Evolutionary conservation across 2,113 vertebrate genomes (phyloP), one percentile per base, ranked within the genome.

Genomic region (Notechis scutatus): DNA sequence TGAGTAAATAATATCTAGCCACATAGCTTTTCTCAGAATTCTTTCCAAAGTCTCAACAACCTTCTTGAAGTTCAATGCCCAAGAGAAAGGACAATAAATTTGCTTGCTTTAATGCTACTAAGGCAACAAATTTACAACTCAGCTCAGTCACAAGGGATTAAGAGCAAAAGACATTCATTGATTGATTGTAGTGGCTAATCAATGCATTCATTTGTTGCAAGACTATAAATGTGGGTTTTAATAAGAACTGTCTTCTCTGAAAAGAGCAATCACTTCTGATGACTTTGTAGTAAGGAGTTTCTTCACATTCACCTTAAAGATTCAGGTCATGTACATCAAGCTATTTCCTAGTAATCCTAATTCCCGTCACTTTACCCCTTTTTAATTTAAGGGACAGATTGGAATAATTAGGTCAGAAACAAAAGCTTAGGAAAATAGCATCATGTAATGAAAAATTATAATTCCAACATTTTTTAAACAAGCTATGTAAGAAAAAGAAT

Each of bases 121-220:
- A 92, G 9, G 92, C 52, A 89, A 89, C 92, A 81, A 81, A 92
- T 92, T 92, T 92, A 92, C 92, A 89, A 88, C 92, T 89, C 59
- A 55, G 61, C 88, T 81, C 64, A 89, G 61, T 64, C 54, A 45
- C 52, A 56, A 56, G 87, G 87, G 64, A 92, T 92, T 92, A 92
- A 89, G 39, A 52, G 87, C 87, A 64, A 85, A 89, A 89, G 87
- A 54, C 92, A 89, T 85, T 47, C 61, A 89, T 57, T 81, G 87
- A 92, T 92, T 81, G 92, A 89, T 92, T 92, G 64, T 81, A 89
- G 26, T n/a, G 87, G 47, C 87, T 92, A 92, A 92, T 92, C 92
- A 89, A 92, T 92, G 87, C 61, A 81, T 89, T 92, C 92, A 92
- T 92, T 92, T 92, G 92, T 89, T 89, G 64, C 87, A 92, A 92